Evolutionary conservation across 1,140 invertebrate genomes (phyloP), one percentile per base, ranked within the genome.

Genomic region (Lepidurus arcticus): DNA sequence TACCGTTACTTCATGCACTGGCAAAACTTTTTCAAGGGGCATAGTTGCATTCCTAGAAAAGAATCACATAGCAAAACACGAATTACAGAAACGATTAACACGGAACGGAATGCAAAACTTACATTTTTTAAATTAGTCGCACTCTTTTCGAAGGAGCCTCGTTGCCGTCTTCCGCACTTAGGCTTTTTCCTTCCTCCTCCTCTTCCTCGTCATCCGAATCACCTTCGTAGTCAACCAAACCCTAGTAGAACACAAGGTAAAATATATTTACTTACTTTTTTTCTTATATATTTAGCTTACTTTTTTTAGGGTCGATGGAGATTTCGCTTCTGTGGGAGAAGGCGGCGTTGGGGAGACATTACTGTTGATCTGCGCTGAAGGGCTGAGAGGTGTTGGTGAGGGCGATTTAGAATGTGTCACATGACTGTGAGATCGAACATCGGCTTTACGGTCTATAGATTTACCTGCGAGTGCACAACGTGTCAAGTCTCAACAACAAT

Each of bases 161-260:
- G 42, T 10, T 44, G 43, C 24, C 47, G 1, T 76, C 44, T 21
- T 42, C 75, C 42, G 10, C 75, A 34, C 34, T 42, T 45, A 47
- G 34, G 75, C 43, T 43, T 44, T 42, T 47, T 0, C 44, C 42
- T 43, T 42, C 34, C 21, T 81, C 75, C 44, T 79, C 77, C 16
- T 81, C 81, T 11, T 86, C 86, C 24, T 86, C 86, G 73, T 86
- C 86, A 73, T 87, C 86, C 21, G 85, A 85, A 81, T 87, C 86
- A 76, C 86, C 86, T 80, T 87, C 86, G 81, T 87, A 87, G 79
- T 87, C 86, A 42, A 87, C 86, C 26, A 87, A 81, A 43, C 86
- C 82, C 85, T 85, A 78, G 24, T 83, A 83, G 80, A 79, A 43
- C 76, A 13, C 74, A 21, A 73, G 16, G 13, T 24, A 0, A 24